Percentiles rank a stretch among this genome's conserved stretches.
These are phyloP conservation scores for Piliocolobus tephrosceles DNA, from an alignment of 2,113 vertebrate species.

Conservation along the genomic window DNA sequence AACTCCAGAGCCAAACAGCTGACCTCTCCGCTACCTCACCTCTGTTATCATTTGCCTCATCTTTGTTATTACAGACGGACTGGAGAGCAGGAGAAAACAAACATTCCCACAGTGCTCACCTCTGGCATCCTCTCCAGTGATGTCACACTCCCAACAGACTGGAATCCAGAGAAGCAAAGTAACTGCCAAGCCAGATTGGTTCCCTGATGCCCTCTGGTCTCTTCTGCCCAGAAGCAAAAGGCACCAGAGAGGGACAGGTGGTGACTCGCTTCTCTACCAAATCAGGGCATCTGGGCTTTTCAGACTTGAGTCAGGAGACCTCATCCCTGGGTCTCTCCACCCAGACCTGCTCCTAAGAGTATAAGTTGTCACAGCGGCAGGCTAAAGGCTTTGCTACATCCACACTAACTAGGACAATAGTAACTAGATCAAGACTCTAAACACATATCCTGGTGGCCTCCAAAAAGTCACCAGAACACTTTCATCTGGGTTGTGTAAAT, in stretches of 20 bases:
- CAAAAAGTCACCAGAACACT: background rate
- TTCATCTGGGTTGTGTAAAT: background rate
- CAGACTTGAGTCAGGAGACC: accelerated
- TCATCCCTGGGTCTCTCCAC: background rate
- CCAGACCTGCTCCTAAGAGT: background rate
- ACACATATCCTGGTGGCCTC: background rate
- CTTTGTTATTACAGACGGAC: background rate
- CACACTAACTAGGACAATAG: background rate
- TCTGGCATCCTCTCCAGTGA: background rate
- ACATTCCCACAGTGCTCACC: conserved; percentile 7
- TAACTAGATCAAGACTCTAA: background rate
- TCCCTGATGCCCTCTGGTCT: background rate
- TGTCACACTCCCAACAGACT: background rate
- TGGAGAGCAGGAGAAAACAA: background rate
- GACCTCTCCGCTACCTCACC: background rate
- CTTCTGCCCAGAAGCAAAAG: background rate
- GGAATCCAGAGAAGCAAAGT: background rate
- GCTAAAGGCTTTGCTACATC: background rate
- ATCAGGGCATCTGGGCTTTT: background rate
- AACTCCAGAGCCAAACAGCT: background rate
- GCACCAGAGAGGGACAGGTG: background rate
- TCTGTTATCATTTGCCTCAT: background rate
- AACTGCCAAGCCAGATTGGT: accelerated
- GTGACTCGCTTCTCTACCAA: background rate
- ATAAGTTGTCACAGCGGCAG: background rate